Evolutionary conservation across 2,113 vertebrate species (phyloP).

Genomic region (Serinus canaria): DNA sequence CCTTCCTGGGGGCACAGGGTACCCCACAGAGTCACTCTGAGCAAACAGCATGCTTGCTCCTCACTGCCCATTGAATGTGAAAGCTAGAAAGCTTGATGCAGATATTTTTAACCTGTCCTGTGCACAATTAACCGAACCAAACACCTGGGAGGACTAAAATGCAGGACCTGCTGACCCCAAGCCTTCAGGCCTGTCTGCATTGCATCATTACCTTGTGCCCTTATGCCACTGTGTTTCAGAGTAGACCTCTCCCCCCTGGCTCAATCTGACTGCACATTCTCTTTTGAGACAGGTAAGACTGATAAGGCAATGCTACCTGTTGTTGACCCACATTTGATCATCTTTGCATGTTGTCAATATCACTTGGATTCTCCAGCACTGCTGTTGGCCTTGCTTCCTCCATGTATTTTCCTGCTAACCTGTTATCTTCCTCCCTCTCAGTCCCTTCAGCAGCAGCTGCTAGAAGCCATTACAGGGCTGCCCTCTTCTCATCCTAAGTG

Average conservation of each 20-base stretch:
- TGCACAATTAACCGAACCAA: not conserved
- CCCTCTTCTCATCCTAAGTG: not conserved
- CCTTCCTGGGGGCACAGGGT: no score
- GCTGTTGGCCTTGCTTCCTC: not conserved
- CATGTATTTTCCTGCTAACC: not conserved
- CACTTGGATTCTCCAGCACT: not conserved
- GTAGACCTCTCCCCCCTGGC: not conserved
- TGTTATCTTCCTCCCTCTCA: not conserved
- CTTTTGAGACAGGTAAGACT: not conserved
- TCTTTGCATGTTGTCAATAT: not conserved
- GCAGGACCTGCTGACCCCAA: not conserved
- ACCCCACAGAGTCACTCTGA: not conserved
- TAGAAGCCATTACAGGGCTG: not conserved
- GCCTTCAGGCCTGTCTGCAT: not conserved
- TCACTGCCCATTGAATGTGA: not conserved
- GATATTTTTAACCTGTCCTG: not conserved
- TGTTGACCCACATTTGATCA: not conserved
- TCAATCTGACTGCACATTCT: not conserved
- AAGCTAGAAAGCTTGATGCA: fast-evolving
- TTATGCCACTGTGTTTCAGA: not conserved
- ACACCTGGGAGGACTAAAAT: not conserved
- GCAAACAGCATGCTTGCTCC: not conserved
- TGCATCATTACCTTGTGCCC: not conserved
- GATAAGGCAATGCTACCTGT: not conserved
- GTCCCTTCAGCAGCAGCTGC: not conserved